Percentiles rank a stretch among this genome's conserved stretches.
Conservation (phyloP, 2,113 vertebrate species). For the Misgurnus anguillicaudatus region DNA sequence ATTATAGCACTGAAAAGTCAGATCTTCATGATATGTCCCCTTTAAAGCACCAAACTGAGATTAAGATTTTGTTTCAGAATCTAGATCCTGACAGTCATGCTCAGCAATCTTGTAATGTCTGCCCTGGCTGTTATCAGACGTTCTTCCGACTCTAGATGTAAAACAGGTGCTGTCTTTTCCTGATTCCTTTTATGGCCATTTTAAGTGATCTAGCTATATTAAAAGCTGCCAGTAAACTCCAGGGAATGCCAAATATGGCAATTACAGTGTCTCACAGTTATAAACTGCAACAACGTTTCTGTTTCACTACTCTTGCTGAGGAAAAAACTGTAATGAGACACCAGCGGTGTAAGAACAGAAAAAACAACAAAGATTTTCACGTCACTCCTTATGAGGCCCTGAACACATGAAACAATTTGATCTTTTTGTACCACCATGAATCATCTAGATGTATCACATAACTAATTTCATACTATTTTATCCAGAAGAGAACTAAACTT, state of each 20-base stretch:
- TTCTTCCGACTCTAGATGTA: slow-evolving; percentile 63
- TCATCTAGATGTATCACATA: neutral
- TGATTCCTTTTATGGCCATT: slow-evolving; percentile 78
- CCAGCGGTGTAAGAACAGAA: slow-evolving; percentile 26
- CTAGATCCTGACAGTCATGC: slow-evolving; percentile 6
- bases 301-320: slow-evolving; percentile 33
- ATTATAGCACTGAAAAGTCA: too few relatives aligned
- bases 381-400: slow-evolving; percentile 28
- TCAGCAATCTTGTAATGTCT: slow-evolving; percentile 10
- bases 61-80: neutral
- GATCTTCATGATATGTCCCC: too few relatives aligned
- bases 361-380: slow-evolving; percentile 42
- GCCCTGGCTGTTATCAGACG: slow-evolving; percentile 61
- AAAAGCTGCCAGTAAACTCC: slow-evolving; percentile 70
- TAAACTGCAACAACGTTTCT: slow-evolving; percentile 51
- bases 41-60: neutral
- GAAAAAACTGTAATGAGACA: slow-evolving; percentile 48
- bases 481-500: neutral
- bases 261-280: slow-evolving; percentile 59
- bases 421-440: neutral
- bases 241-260: slow-evolving; percentile 77
- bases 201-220: slow-evolving; percentile 72
- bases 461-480: neutral
- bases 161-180: slow-evolving; percentile 73
- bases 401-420: slow-evolving; percentile 16